A percentile compares a stretch with the other conserved stretches of the same genome.
These are phyloP conservation scores for Torymus tubicola DNA, from an alignment of 2,888 invertebrate species.

Conservation along the genomic window DNA sequence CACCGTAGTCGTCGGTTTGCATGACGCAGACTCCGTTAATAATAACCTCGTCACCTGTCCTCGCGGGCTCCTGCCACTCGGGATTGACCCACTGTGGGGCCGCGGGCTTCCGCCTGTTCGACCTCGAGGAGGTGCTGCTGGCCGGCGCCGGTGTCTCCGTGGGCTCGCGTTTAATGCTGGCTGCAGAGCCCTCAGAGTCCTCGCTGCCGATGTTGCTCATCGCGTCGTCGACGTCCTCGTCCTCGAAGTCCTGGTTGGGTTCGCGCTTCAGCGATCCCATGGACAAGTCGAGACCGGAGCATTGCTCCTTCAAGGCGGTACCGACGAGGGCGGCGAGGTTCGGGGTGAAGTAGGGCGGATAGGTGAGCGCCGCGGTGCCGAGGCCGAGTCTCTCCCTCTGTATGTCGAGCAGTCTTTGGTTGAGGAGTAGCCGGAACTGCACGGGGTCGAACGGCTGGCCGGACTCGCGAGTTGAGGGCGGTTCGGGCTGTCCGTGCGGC, in stretches of 20 bases:
- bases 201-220: constrained; percentile 87
- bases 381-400: constrained; percentile 89
- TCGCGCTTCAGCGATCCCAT: constrained; percentile 89
- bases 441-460: constrained; percentile 93
- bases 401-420: constrained; percentile 91
- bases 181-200: constrained; percentile 78
- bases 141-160: constrained; percentile 66
- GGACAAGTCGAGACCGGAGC: constrained; percentile 91
- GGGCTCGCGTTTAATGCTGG: constrained; percentile 74
- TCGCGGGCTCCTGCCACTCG: constrained; percentile 86
- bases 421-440: constrained; percentile 91
- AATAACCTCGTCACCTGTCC: constrained; percentile 86
- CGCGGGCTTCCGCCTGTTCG: constrained; percentile 92
- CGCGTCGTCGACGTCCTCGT: constrained; percentile 82
- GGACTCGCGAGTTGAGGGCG: constrained; percentile 84
- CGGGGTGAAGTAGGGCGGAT: constrained; percentile 87
- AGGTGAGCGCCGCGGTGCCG: constrained; percentile 80
- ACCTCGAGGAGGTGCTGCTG: constrained; percentile 75
- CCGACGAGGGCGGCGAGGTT: constrained; percentile 88
- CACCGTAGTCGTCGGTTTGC: constrained; percentile 85
- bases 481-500: constrained; percentile 81
- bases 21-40: constrained; percentile 96
- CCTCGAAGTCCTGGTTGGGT: constrained; percentile 87
- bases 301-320: constrained; percentile 86
- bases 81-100: constrained; percentile 99